Base-by-base conservation (phyloP, 2,888 invertebrate species). In the Drosophila limbata region DNA sequence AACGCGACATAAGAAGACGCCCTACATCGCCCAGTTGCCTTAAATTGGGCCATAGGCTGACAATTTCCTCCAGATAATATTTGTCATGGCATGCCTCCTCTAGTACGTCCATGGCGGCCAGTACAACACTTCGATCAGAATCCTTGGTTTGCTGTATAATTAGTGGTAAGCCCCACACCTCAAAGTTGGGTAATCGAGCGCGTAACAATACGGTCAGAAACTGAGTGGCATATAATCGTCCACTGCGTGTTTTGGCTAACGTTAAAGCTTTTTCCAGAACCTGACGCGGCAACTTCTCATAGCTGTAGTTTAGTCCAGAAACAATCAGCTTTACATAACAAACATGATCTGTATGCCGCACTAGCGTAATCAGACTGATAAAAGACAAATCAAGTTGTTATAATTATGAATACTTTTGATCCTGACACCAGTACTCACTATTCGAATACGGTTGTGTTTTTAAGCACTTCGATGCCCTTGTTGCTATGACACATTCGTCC, bases 61-160 rank as follows among this genome's bases (percentile, higher is more conserved):
- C 95, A 76, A 98, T 93, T 75, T 96, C 95, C 81, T 96, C 96
- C 56, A 97, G 93, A 90, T 95, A 96, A 64, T 94, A 94, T 95
- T 96, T 95, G 74, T 97, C 95, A 92, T 97, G 97, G 90, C 97
- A 97, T n/a, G 98, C 97, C 93, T 99, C 99, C 89, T 98, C 97
- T 45, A 99, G 93, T 63, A 96, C 96, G 77, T 95, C 95, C 60
- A 98, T 93, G 5, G 98, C 97, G 10, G 96, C 95, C 79, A 96
- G 93, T 9, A 96, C 95, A 31, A 99, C 96, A 40, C 95, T 94
- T 72, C 95, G 95, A 66, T 96, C 96, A 69, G 95, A 94, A 91
- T 99, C 99, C 78, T 95, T 95, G 37, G 99, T 94, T 93, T 98
- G 98, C 59, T 95, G 95, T 19, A 97, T 95, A 53, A 99, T 93